These are phyloP conservation scores for Drosophila tsacasi DNA, from an alignment of 1,140 invertebrate species.

Conservation along the genomic window DNA sequence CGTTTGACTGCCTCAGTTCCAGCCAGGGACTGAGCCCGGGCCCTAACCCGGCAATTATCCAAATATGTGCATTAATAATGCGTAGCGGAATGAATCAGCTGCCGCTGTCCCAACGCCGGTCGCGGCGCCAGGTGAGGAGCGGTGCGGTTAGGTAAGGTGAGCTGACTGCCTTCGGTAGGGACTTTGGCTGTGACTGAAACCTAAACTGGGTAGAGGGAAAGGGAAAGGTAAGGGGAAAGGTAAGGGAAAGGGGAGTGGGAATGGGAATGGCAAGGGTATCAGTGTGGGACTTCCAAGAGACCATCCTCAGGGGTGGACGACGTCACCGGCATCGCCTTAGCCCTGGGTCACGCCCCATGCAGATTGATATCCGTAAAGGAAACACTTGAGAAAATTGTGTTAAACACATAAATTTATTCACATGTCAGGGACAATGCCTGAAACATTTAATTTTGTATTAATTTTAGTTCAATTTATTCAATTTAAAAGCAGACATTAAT, in stretches of 20 bases:
- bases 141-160: conserved; percentile 4
- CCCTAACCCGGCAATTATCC: conserved; percentile 80
- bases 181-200: conserved; percentile 8
- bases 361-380: conserved; percentile 64
- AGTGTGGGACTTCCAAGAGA: not conserved
- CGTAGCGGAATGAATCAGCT: conserved; percentile 81
- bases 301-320: conserved; percentile 40
- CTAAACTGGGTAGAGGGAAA: not conserved
- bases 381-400: conserved; percentile 23
- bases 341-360: conserved; percentile 64
- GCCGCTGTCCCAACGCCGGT: conserved; percentile 45
- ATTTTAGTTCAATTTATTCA: not conserved
- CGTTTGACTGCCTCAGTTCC: conserved; percentile 69
- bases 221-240: not conserved
- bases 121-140: conserved; percentile 19
- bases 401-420: not conserved
- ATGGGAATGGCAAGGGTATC: not conserved
- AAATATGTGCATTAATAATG: conserved; percentile 84
- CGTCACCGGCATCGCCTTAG: conserved; percentile 35
- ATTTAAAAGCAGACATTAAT: not conserved
- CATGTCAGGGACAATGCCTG: not conserved
- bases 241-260: not conserved
- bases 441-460: not conserved
- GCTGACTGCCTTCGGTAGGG: not conserved
- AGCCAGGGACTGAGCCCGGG: not conserved